phyloP scores from a whole-genome alignment of 2,888 invertebrate genomes.

The Scotopteryx bipunctaria region DNA sequence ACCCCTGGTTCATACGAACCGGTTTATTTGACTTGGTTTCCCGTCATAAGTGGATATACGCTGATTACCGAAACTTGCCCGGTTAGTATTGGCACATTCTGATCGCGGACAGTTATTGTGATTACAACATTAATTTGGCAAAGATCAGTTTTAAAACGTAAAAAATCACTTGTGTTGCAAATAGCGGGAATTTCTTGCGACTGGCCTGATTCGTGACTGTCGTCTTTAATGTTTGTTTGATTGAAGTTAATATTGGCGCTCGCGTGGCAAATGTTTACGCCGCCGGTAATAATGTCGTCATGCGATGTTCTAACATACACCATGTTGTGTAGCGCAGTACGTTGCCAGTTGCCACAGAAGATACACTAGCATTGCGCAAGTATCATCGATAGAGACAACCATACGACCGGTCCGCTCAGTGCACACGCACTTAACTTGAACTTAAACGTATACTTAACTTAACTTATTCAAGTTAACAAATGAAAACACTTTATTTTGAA shows the following conservation, averaged over 20 bases:
- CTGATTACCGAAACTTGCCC: constrained; percentile 6
- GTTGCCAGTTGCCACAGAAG: constrained; percentile 17
- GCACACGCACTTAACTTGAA: constrained; percentile 40
- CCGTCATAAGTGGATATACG: constrained; percentile 15
- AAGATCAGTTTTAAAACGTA: neutral
- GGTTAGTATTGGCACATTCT: constrained; percentile 17
- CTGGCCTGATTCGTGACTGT: constrained; percentile 29
- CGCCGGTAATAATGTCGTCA: constrained; percentile 32
- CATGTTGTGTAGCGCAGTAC: constrained; percentile 20
- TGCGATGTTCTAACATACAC: constrained; percentile 28
- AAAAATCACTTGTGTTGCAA: constrained; percentile 3
- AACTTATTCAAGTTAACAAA: constrained; percentile 26
- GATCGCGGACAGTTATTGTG: neutral
- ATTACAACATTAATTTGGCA: constrained; percentile 1
- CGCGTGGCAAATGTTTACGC: constrained; percentile 30
- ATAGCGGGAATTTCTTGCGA: constrained; percentile 6
- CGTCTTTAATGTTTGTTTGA: constrained; percentile 31
- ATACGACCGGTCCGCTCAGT: constrained; percentile 34
- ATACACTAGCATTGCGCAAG: constrained; percentile 31
- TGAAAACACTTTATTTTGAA: neutral
- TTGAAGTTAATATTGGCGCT: constrained; percentile 29
- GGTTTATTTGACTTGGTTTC: constrained; percentile 16
- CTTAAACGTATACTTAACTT: constrained; percentile 29
- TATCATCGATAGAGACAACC: constrained; percentile 13
- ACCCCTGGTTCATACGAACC: constrained; percentile 6